A percentile compares a stretch with the other conserved stretches of the same genome.
Evolutionary conservation across 2,888 invertebrate genomes (phyloP).

Genomic region (Himalopsyche tibetana): DNA sequence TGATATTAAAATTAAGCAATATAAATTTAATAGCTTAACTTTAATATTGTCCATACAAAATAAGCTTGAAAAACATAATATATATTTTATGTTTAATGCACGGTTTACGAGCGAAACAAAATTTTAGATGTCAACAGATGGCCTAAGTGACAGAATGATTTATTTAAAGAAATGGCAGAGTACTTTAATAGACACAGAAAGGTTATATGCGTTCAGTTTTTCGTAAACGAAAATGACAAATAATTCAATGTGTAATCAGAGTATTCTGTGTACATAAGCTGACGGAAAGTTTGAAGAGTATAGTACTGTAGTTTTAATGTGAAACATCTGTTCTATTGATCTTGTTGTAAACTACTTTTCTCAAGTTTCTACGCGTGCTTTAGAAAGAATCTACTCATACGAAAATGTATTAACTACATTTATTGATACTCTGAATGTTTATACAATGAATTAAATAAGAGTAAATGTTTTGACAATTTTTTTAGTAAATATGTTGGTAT

Average conservation of each 20-base stretch:
- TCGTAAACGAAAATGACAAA: no score
- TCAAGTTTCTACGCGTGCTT: background rate
- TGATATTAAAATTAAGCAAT: background rate
- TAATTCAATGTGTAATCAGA: no score
- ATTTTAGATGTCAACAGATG: conserved; percentile 2
- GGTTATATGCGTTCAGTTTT: background rate
- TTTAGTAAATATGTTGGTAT: background rate
- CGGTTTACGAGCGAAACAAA: background rate
- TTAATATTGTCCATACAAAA: background rate
- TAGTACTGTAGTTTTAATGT: background rate
- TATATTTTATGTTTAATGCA: background rate
- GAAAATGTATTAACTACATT: background rate
- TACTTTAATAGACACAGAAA: background rate
- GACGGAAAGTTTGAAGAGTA: no score
- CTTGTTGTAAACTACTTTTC: background rate
- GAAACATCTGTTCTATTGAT: background rate
- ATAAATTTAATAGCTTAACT: background rate
- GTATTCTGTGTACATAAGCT: no score
- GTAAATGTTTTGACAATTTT: background rate
- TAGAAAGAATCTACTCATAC: no score
- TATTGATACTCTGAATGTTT: background rate
- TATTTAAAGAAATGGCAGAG: background rate
- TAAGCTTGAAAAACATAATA: background rate
- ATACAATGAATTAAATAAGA: background rate
- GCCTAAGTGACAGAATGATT: background rate